A percentile compares a stretch with the other conserved stretches of the same genome.
These are phyloP conservation scores for Aspidapion aeneum DNA, from an alignment of 2,888 invertebrate species.

Conservation along the genomic window DNA sequence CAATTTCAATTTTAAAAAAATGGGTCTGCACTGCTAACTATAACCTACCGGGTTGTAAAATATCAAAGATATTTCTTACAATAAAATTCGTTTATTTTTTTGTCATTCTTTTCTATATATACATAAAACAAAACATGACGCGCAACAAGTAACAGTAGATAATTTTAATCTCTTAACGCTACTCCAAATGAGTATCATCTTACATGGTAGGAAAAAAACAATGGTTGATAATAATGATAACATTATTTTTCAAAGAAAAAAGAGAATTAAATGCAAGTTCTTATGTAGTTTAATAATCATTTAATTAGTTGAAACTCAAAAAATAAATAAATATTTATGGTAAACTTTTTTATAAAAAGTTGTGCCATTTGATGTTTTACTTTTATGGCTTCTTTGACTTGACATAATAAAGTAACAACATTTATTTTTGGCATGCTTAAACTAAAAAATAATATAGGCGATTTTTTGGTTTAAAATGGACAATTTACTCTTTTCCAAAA, in stretches of 20 bases:
- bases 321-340: background rate
- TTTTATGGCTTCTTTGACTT: background rate
- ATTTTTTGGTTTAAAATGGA: too few relatives aligned
- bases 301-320: background rate
- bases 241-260: too few relatives aligned
- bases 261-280: background rate
- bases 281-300: background rate
- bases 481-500: too few relatives aligned
- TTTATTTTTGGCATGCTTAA: too few relatives aligned
- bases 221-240: background rate
- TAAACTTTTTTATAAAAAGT: background rate
- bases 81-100: constrained; percentile 25
- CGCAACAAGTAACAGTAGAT: background rate
- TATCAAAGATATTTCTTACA: too few relatives aligned
- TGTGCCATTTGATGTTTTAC: background rate
- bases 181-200: background rate
- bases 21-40: too few relatives aligned
- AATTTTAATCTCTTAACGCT: background rate
- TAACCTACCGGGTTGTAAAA: too few relatives aligned
- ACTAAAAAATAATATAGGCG: too few relatives aligned
- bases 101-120: constrained; percentile 23
- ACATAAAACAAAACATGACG: constrained; percentile 11
- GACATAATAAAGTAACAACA: background rate
- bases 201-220: too few relatives aligned
- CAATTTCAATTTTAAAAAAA: too few relatives aligned